phyloP scores from a whole-genome alignment of 1,140 invertebrate genomes.

The Camponotus floridanus region DNA sequence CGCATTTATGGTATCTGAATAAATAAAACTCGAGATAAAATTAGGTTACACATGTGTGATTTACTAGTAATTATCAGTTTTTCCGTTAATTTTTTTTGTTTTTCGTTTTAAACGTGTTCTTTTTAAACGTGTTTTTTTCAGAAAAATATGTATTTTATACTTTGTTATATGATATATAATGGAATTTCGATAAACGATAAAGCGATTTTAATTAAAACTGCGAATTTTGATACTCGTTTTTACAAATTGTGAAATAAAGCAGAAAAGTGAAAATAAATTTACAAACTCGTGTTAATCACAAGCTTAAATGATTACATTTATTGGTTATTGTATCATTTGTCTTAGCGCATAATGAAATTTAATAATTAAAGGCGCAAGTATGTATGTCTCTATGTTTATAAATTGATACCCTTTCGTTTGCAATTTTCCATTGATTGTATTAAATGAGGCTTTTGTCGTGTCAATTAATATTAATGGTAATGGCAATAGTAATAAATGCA shows the following conservation, averaged over 20 bases:
- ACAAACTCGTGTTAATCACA: not conserved
- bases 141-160: not conserved
- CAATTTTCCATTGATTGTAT: not conserved
- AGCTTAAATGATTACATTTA: not conserved
- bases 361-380: not conserved
- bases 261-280: not conserved
- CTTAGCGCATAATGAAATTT: not conserved
- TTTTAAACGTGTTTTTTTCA: not conserved
- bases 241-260: not conserved
- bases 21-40: not conserved
- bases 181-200: not conserved
- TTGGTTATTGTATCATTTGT: not conserved
- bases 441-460: not conserved
- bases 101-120: not conserved
- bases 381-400: not conserved
- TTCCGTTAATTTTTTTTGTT: not conserved
- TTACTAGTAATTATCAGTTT: not conserved
- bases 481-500: not conserved
- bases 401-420: not conserved
- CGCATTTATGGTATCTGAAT: not conserved
- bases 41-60: not conserved
- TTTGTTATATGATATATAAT: not conserved
- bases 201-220: conserved; percentile 32
- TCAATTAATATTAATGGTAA: not conserved
- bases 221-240: not conserved